Base-by-base conservation (phyloP, 2,113 vertebrate genomes). In the Datnioides undecimradiatus region DNA sequence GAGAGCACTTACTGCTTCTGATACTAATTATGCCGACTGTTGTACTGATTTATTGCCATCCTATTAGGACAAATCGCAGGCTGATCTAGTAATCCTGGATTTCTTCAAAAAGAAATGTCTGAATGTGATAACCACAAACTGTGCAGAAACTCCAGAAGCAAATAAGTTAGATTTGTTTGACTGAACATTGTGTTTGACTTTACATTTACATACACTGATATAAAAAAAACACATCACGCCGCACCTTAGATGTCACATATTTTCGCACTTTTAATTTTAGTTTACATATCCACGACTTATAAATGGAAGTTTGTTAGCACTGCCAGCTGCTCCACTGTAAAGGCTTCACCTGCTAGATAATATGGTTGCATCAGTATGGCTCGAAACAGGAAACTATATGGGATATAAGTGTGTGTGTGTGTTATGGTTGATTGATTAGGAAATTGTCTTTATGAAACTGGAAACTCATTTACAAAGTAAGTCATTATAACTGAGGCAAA, bases 41-140 rank as follows among this genome's bases (percentile, higher is more conserved):
- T 13, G 45, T 29, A 17, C 38, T 64, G 78, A 58, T 62, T 76
- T 76, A 80, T 45, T 33, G 27, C 8, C n/a, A 25, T 0, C 29
- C 5, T 34, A 6, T 75, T 62, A 49, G 29, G 55, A 31, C 58
- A 34, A 51, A 16, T 46, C 29, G 8, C n/a, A n/a, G n/a, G n/a
- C n/a, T 25, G 3, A 65, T 70, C 27, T 19, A 16, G 14, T 33
- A 7, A 69, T 14, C n/a, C 14, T 3, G 29, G 25, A 36, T 33
- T 41, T 41, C 34, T 27, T 4, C 29, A 13, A 40, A 6, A 48
- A 52, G 6, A 46, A 40, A 49, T 11, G 66, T 38, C 40, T 52
- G 45, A 21, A 74, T 65, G 31, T 6, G 46, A 68, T 46, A 19
- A 64, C 2, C 64, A 14, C 12, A 5, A 13, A 16, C 36, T 14